phyloP scores from a whole-genome alignment of 2,888 invertebrate genomes.

The Stegana nigrithorax region DNA sequence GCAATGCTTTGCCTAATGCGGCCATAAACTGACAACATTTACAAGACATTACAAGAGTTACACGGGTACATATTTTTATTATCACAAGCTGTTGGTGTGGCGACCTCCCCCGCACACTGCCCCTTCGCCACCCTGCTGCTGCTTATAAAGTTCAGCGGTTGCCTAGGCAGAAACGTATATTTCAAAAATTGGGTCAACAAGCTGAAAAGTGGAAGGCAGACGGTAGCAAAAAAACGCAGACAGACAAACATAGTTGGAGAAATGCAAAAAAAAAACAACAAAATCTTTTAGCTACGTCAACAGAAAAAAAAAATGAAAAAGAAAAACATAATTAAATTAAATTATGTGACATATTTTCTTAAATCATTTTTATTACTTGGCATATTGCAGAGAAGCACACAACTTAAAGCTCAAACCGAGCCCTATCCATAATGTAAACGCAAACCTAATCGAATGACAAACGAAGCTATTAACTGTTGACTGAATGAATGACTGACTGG shows the following conservation, averaged over 20 bases:
- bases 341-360: conserved; percentile 4
- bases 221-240: neutral
- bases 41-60: conserved; percentile 1
- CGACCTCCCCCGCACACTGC: neutral
- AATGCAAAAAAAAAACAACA: neutral
- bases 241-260: neutral
- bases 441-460: conserved; percentile 50
- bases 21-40: conserved; percentile 9
- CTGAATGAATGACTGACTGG: conserved; percentile 36
- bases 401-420: too few relatives aligned
- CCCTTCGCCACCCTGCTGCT: neutral
- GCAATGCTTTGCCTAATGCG: conserved; percentile 1
- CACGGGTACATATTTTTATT: neutral
- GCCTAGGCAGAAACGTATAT: neutral
- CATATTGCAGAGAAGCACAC: too few relatives aligned
- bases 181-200: conserved; percentile 13
- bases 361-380: neutral
- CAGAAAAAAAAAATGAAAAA: neutral
- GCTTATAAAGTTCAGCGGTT: neutral
- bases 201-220: neutral
- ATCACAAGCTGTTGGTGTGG: too few relatives aligned
- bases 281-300: too few relatives aligned
- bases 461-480: conserved; percentile 32
- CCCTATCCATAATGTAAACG: neutral
- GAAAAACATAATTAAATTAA: neutral